Evolutionary conservation across 1,140 invertebrate genomes (phyloP).

Genomic region (Carcinoscorpius rotundicauda): DNA sequence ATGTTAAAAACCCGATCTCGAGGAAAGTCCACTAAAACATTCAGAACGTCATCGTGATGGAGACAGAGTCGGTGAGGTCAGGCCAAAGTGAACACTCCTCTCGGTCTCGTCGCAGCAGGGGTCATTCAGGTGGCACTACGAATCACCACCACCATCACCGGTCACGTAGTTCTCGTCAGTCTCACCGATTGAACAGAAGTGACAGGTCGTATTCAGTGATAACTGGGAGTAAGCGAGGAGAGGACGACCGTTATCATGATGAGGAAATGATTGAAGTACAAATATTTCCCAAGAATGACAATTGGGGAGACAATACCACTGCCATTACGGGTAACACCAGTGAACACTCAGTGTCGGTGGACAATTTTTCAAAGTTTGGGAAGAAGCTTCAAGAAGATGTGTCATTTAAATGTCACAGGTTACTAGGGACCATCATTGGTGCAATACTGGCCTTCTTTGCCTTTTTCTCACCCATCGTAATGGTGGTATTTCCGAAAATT

Average conservation of each 20-base stretch:
- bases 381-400: slow-evolving; percentile 28
- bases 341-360: slow-evolving; percentile 82
- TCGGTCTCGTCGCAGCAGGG: slow-evolving; percentile 17
- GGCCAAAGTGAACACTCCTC: slow-evolving; percentile 23
- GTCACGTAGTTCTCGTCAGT: slow-evolving; percentile 10
- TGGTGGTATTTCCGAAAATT: slow-evolving; percentile 85
- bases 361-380: slow-evolving; percentile 61
- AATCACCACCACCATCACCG: slow-evolving; percentile 15
- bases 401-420: slow-evolving; percentile 59
- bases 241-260: slow-evolving; percentile 33
- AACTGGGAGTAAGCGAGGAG: slow-evolving; percentile 20
- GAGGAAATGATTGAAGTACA: slow-evolving; percentile 77
- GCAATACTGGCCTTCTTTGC: slow-evolving; percentile 62
- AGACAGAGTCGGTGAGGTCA: slow-evolving; percentile 24
- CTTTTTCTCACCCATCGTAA: slow-evolving; percentile 81
- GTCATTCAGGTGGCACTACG: slow-evolving; percentile 15
- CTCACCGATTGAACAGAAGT: slow-evolving; percentile 24
- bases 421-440: slow-evolving; percentile 60
- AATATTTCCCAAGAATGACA: slow-evolving; percentile 72
- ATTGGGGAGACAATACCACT: slow-evolving; percentile 96
- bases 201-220: slow-evolving; percentile 23
- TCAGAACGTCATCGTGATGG: slow-evolving; percentile 8
- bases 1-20: no score
- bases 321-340: slow-evolving; percentile 94
- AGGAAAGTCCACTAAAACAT: no score